phyloP scores from a whole-genome alignment of 2,888 invertebrate genomes.

The Bembecia ichneumoniformis region DNA sequence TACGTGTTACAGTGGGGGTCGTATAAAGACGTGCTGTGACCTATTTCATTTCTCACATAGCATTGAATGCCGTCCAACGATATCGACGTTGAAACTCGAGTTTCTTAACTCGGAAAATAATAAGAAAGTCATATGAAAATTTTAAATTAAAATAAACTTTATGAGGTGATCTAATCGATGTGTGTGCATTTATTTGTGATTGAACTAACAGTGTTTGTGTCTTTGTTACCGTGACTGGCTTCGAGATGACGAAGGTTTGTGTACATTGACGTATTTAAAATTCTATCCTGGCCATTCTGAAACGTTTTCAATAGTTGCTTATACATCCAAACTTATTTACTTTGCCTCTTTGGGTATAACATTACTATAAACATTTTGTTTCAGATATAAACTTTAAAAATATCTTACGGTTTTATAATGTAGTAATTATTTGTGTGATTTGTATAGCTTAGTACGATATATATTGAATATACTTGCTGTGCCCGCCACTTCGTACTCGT shows the following conservation, averaged over 20 bases:
- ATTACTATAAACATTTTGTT: too few species aligned
- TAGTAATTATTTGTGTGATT: too few species aligned
- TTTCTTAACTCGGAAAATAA: neutral
- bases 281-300: neutral
- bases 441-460: too few species aligned
- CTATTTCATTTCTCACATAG: conserved; percentile 54
- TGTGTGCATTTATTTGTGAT: conserved; percentile 5
- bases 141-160: too few species aligned
- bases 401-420: too few species aligned
- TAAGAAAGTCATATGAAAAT: too few species aligned
- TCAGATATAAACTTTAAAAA: too few species aligned
- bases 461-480: too few species aligned
- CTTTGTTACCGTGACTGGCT: conserved; percentile 5
- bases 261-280: neutral
- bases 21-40: conserved; percentile 50
- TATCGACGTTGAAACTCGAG: neutral
- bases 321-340: too few species aligned
- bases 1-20: conserved; percentile 28
- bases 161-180: neutral
- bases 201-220: conserved; percentile 11
- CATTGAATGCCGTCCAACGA: conserved; percentile 23
- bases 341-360: too few species aligned
- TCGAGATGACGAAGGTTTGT: conserved; percentile 27
- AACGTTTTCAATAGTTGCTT: too few species aligned
- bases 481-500: too few species aligned